A percentile compares a stretch with the other conserved stretches of the same genome.
These are phyloP conservation scores for Chanos chanos DNA, from an alignment of 2,797 vertebrate genomes.

Conservation along the genomic window DNA sequence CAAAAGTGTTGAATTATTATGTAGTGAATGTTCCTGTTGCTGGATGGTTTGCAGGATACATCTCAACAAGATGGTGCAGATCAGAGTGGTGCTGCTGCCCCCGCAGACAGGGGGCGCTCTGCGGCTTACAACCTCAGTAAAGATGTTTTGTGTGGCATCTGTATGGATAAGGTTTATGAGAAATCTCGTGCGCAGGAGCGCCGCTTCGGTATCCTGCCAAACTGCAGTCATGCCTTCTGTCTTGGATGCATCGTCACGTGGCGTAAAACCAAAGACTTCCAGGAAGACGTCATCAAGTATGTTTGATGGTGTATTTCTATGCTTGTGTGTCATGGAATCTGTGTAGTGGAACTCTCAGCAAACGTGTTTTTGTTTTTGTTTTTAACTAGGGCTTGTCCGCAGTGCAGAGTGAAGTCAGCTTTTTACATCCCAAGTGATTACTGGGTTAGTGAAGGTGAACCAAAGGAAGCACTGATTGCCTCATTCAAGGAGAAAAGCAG, in stretches of 20 bases:
- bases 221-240: conserved; percentile 84
- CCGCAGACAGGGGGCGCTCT: conserved; percentile 5
- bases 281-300: conserved; percentile 77
- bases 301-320: background rate
- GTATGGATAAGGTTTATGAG: conserved; percentile 89
- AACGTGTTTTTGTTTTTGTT: background rate
- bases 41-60: conserved; percentile 42
- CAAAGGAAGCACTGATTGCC: conserved; percentile 76
- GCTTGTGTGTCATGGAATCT: background rate
- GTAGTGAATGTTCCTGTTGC: background rate
- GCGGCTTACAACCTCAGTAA: conserved; percentile 64
- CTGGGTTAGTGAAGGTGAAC: conserved; percentile 76
- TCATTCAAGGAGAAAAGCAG: conserved; percentile 79
- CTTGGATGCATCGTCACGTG: conserved; percentile 83
- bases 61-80: conserved; percentile 27
- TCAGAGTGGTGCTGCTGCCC: conserved; percentile 44
- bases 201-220: conserved; percentile 85
- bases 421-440: conserved; percentile 85
- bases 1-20: background rate
- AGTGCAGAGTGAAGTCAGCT: conserved; percentile 81
- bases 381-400: conserved; percentile 78
- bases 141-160: conserved; percentile 83
- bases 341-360: background rate
- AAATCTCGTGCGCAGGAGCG: conserved; percentile 62
- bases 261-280: conserved; percentile 78